Evolutionary conservation across 2,797 vertebrate species (phyloP), one percentile per base, ranked within the genome.

Genomic region (Hafferia zeledoni): DNA sequence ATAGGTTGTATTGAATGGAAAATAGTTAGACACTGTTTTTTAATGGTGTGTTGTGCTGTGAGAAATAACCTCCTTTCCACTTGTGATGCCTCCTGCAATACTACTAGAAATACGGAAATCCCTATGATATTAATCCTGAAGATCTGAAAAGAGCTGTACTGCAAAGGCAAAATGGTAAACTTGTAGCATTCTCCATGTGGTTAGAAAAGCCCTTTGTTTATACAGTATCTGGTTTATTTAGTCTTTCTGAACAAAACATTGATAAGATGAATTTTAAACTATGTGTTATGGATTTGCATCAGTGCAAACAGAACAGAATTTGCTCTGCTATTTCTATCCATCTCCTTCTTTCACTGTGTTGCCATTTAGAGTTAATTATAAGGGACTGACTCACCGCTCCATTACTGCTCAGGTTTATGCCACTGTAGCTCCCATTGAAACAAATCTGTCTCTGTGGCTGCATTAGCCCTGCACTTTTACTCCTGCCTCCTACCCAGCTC

Each of bases 21-120:
- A 96, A 87, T 61, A 82, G 43, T 79, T 90, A 63, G 78, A 83
- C 83, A 59, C 39, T 91, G 37, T 1, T 60, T n/a, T 90, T 90
- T 76, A 80, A 61, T 92, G 55, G 41, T 84, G 43, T 83, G 59
- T 69, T 70, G 39, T 81, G 64, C 72, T 35, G 31, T 79, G 50
- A 90, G 92, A 92, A 96, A 83, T 93, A 78, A 74, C 57, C 67
- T 76, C 39, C 49, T 85, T 92, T 93, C 79, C 46, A 63, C 16
- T 46, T 91, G 72, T 87, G 60, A 80, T 17, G 11, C 71, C 33
- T 75, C 16, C 31, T 72, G 50, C 33, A 70, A 43, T 89, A 72
- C 52, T 71, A 47, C 52, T 35, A 80, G 72, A 93, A 81, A 80
- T 71, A 59, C 20, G 27, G 70, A 88, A 89, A 57, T 30, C 16